Conservation (phyloP, 2,113 vertebrate genomes). For the Petroica traversi region DNA sequence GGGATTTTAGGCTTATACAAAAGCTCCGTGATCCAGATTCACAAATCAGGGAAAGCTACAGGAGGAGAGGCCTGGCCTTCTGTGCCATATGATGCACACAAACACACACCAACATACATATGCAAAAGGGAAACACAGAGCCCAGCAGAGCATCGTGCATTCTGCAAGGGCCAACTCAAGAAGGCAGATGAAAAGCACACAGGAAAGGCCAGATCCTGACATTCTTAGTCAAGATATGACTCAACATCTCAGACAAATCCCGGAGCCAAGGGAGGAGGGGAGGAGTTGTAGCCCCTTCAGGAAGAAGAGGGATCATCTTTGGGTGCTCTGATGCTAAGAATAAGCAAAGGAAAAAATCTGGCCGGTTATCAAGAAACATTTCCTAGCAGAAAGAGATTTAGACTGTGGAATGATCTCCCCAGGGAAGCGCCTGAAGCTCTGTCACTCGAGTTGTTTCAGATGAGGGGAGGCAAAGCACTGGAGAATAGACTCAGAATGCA, state of each 20-base stretch:
- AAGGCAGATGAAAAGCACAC: background rate
- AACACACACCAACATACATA: background rate
- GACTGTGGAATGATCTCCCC: conserved; percentile 41
- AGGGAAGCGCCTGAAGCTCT: conserved; percentile 28
- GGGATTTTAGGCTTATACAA: background rate
- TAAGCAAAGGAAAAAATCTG: conserved; percentile 9
- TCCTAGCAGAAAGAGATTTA: conserved; percentile 45
- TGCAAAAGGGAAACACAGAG: background rate
- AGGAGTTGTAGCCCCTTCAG: background rate
- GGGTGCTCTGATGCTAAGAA: conserved; percentile 12
- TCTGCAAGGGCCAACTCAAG: background rate
- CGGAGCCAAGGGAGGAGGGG: background rate
- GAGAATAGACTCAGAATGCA: background rate
- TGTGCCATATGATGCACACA: background rate
- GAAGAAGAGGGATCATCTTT: background rate
- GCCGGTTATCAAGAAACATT: conserved; percentile 38
- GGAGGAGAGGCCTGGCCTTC: background rate
- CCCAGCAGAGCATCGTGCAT: background rate
- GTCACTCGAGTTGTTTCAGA: conserved; percentile 1
- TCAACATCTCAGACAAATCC: background rate
- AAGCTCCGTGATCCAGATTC: background rate
- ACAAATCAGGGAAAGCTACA: background rate
- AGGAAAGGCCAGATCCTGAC: background rate
- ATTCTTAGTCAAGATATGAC: background rate
- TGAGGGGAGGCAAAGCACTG: background rate